These are phyloP conservation scores for Drosophila borealis DNA, from an alignment of 2,888 invertebrate species.

Conservation along the genomic window DNA sequence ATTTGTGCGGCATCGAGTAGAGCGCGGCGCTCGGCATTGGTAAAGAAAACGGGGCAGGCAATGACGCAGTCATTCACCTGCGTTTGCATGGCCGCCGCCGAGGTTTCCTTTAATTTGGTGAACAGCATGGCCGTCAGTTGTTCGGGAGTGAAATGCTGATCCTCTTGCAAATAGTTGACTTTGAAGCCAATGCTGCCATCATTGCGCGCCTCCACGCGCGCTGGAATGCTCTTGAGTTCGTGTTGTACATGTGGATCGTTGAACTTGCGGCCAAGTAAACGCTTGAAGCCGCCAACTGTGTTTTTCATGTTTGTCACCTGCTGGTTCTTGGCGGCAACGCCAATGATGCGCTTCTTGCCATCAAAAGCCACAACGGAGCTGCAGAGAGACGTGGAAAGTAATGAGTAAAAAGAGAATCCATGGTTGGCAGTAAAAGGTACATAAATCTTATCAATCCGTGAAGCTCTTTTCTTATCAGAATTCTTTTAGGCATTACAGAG, in stretches of 20 bases:
- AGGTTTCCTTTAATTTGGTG: constrained; percentile 97
- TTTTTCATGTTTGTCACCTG: constrained; percentile 98
- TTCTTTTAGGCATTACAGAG: background rate
- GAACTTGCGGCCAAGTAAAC: constrained; percentile 95
- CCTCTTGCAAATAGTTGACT: constrained; percentile 95
- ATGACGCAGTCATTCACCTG: constrained; percentile 96
- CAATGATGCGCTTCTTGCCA: constrained; percentile 95
- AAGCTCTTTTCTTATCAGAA: no score
- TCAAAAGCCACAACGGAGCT: constrained; percentile 99
- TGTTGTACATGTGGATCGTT: constrained; percentile 94
- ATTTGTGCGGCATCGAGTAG: constrained; percentile 96
- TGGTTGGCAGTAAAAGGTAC: no score
- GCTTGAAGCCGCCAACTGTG: constrained; percentile 97
- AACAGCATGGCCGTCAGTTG: constrained; percentile 98
- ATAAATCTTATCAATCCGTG: background rate
- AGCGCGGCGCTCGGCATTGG: constrained; percentile 96
- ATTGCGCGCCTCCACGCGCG: constrained; percentile 90
- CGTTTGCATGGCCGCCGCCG: constrained; percentile 93
- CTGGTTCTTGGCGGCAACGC: constrained; percentile 98
- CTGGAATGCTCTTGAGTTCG: constrained; percentile 93
- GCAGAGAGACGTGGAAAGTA: constrained; percentile 38
- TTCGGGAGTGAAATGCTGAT: constrained; percentile 94
- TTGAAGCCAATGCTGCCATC: constrained; percentile 94
- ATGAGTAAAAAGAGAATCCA: background rate
- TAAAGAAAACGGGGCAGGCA: constrained; percentile 96